These are phyloP conservation scores for Darevskia nairensis DNA, from an alignment of 2,797 vertebrate genomes.

Conservation along the genomic window DNA sequence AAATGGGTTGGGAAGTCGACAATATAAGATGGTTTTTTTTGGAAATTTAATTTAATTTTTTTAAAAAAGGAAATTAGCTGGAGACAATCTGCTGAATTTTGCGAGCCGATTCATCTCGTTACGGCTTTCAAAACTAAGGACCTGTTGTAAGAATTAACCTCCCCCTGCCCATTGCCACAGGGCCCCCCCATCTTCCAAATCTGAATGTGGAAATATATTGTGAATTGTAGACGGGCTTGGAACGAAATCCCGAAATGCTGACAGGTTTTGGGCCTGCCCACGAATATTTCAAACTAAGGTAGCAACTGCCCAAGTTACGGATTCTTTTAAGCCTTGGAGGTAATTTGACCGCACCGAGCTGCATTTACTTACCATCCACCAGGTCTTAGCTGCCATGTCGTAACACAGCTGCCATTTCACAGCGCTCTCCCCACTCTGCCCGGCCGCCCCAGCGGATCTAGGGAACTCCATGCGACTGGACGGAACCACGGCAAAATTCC, in stretches of 20 bases:
- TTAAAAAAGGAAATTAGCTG: no score
- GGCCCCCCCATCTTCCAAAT: neutral
- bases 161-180: neutral
- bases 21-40: no score
- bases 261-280: neutral
- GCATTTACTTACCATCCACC: slow-evolving; percentile 93
- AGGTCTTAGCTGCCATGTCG: slow-evolving; percentile 87
- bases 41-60: no score
- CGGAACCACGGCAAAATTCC: neutral
- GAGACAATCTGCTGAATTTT: neutral
- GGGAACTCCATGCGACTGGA: slow-evolving; percentile 64
- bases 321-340: neutral
- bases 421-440: slow-evolving; percentile 54
- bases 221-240: neutral
- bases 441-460: neutral
- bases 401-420: slow-evolving; percentile 94
- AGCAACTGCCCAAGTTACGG: no score
- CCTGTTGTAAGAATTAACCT: neutral
- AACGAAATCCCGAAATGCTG: neutral
- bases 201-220: neutral
- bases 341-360: accelerated
- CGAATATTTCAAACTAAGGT: neutral
- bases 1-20: no score
- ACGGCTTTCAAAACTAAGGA: neutral
- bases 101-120: neutral